Base-by-base conservation (phyloP, 1,140 invertebrate genomes). In the Bombus confusus region DNA sequence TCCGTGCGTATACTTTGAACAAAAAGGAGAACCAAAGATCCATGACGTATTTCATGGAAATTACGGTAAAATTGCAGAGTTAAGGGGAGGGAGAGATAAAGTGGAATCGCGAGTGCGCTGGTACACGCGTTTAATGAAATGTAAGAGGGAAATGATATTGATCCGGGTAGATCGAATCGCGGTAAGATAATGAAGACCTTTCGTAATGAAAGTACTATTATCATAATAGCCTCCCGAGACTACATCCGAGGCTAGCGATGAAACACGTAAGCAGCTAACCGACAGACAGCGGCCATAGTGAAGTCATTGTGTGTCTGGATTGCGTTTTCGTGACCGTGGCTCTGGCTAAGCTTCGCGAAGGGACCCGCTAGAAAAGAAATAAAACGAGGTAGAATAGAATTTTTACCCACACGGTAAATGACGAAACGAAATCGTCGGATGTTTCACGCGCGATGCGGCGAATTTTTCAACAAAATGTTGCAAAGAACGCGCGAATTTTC, bases 101-200 rank as follows among this genome's bases (percentile, higher is more conserved):
- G 12, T 8, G 34, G 62, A 41, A n/a, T 59, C 31, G 74, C 74
- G 52, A 37, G 47, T 77, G 37, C 9, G 15, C 59, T 8, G 47
- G 9, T 39, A 37, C 34, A 22, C 39, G 52, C 34, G 80, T 39
- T 84, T 84, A 84, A 84, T 71, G 83, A 62, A 84, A 84, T 37
- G 66, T 62, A 71, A 80, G 66, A 75, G 52, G 77, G 68, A 64
- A 85, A 85, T 80, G 68, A 80, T 85, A 85, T 85, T 43, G 83
- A 85, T 85, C 68, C 76, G 15, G 31, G 52, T 25, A 85, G 77
- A 85, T 80, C 68, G 76, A 85, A 80, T 80, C 83, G 52, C 41
- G 83, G 66, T 72, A 72, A 80, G 68, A 73, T 85, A 84, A 87
- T 64, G 72, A 87, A 74, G 59, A 69, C 72, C 80, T 76, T 86